These are phyloP conservation scores for Hylaeus volcanicus DNA, from an alignment of 1,140 invertebrate species.

Conservation along the genomic window DNA sequence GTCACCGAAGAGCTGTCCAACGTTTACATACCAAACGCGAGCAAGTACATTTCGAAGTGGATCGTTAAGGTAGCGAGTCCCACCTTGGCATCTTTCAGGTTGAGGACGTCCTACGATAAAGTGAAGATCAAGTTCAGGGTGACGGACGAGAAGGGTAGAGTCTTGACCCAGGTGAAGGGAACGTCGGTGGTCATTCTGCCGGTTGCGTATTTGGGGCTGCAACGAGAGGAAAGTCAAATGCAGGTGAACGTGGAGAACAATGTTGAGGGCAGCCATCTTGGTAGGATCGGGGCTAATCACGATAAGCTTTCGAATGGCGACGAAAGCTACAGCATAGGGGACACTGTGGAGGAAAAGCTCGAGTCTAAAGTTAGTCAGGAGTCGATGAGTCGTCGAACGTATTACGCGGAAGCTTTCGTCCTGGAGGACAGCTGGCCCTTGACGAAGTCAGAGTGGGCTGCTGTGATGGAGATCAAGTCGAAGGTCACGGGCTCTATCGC, in stretches of 20 bases:
- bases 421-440: constrained; percentile 69
- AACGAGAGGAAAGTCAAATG: too few relatives aligned
- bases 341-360: neutral
- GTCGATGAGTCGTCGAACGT: constrained; percentile 6
- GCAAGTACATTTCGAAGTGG: constrained; percentile 56
- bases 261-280: neutral
- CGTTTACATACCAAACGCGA: constrained; percentile 64
- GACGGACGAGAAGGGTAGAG: constrained; percentile 15
- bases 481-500: neutral
- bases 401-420: constrained; percentile 61
- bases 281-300: neutral
- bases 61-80: constrained; percentile 31
- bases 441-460: constrained; percentile 60
- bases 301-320: neutral
- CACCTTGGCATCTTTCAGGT: constrained; percentile 55
- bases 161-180: constrained; percentile 46
- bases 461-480: constrained; percentile 44
- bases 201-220: constrained; percentile 17
- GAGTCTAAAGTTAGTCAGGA: constrained; percentile 4
- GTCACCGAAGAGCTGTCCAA: constrained; percentile 51
- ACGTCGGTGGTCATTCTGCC: constrained; percentile 59
- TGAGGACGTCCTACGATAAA: constrained; percentile 48
- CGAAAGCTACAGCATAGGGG: neutral
- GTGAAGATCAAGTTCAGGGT: constrained; percentile 50
- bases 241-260: too few relatives aligned